A percentile compares a stretch with the other conserved stretches of the same genome.
Evolutionary conservation across 53 echinoderm and acorn worm species (phyloP).

Genomic region (Zoroaster sp.): DNA sequence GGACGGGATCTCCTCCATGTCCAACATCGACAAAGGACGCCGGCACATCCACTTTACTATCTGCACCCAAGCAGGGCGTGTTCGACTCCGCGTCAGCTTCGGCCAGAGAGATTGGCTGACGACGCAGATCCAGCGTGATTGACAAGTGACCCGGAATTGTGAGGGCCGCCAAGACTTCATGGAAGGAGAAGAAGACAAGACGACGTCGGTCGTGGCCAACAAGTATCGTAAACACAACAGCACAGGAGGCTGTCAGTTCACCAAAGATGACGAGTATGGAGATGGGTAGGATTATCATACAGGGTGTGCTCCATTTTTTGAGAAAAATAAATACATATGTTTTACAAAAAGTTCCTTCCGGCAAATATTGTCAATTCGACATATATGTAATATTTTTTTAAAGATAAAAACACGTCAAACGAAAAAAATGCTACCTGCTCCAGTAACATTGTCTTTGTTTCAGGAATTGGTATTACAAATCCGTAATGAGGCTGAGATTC

Average conservation of each 20-base stretch:
- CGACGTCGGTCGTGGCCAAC: constrained; percentile 86
- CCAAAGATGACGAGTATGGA: constrained; percentile 86
- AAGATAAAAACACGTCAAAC: not conserved
- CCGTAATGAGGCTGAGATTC: constrained; percentile 80
- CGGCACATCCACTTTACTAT: constrained; percentile 88
- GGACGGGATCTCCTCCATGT: constrained; percentile 88
- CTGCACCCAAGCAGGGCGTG: constrained; percentile 78
- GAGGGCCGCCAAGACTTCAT: constrained; percentile 77
- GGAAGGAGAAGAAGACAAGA: constrained; percentile 79
- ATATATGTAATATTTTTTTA: too few species aligned
- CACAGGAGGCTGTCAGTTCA: constrained; percentile 71
- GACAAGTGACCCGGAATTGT: too few species aligned
- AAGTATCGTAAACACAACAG: constrained; percentile 78
- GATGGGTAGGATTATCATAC: constrained; percentile 85
- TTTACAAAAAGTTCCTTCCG: too few species aligned
- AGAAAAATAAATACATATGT: too few species aligned
- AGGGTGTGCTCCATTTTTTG: too few species aligned
- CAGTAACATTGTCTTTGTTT: not conserved
- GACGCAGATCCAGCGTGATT: constrained; percentile 90
- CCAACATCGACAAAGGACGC: constrained; percentile 86
- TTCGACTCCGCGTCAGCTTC: constrained; percentile 78
- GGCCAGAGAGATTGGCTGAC: constrained; percentile 92
- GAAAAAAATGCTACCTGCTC: not conserved
- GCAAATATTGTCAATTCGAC: too few species aligned
- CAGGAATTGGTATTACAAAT: constrained; percentile 97